A percentile compares a stretch with the other conserved stretches of the same genome.
These are phyloP conservation scores for Setophaga petechia DNA, from an alignment of 2,113 vertebrate species.

Conservation along the genomic window DNA sequence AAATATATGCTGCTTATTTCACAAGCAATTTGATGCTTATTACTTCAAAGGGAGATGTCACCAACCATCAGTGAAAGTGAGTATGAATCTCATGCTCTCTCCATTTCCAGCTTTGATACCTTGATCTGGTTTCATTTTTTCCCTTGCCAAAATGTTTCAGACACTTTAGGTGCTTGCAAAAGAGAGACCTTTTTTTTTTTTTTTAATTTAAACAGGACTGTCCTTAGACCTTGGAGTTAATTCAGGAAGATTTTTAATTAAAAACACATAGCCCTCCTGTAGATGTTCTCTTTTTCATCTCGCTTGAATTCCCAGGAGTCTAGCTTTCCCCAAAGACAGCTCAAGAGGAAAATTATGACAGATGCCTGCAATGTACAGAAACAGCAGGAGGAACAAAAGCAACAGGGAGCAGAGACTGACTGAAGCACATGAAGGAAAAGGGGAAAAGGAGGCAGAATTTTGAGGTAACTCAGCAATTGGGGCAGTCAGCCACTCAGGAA, in stretches of 20 bases:
- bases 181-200: neutral
- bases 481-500: neutral
- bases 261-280: neutral
- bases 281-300: neutral
- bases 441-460: neutral
- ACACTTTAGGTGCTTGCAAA: neutral
- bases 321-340: neutral
- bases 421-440: neutral
- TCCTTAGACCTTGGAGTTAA: neutral
- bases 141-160: neutral
- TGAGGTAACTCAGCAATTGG: neutral
- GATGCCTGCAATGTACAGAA: neutral
- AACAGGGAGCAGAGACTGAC: neutral
- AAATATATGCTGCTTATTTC: neutral
- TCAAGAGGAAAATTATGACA: neutral
- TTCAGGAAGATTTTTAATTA: neutral
- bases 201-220: fast-evolving
- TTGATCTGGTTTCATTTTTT: neutral
- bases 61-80: neutral
- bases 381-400: neutral
- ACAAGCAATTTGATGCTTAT: neutral
- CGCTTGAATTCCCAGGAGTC: neutral
- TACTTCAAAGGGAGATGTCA: neutral
- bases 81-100: fast-evolving
- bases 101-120: neutral